These are phyloP conservation scores for Myopa tessellatipennis DNA, from an alignment of 2,888 invertebrate genomes.

Conservation along the genomic window DNA sequence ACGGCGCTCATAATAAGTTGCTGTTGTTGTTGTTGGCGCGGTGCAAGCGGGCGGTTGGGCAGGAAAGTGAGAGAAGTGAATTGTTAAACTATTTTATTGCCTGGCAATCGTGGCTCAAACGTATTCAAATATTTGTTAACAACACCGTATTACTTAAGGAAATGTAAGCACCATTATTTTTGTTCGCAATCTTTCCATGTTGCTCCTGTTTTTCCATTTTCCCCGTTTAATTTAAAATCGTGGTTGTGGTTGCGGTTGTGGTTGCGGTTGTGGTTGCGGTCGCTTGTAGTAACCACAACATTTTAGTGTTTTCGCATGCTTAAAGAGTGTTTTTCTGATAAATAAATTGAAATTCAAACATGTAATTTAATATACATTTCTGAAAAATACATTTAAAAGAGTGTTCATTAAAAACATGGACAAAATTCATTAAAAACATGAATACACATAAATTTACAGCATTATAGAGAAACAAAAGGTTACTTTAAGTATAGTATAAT, in stretches of 20 bases:
- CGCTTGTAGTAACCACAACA: not conserved
- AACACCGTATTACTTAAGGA: slow-evolving; percentile 26
- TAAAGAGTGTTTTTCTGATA: too few species aligned
- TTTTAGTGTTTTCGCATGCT: not conserved
- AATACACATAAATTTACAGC: too few species aligned
- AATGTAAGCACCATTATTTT: slow-evolving; percentile 21
- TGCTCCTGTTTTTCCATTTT: too few species aligned
- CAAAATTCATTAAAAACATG: too few species aligned
- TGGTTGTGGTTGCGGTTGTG: too few species aligned
- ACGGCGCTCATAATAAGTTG: not conserved
- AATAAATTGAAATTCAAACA: too few species aligned
- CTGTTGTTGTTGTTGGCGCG: not conserved
- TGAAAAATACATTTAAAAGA: too few species aligned
- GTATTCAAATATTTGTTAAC: slow-evolving; percentile 34
- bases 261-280: not conserved
- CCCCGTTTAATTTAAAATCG: not conserved
- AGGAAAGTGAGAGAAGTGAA: not conserved
- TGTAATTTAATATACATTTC: too few species aligned
- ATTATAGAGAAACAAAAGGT: too few species aligned
- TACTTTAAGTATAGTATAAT: too few species aligned
- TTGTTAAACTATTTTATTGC: slow-evolving; percentile 35
- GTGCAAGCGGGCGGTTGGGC: not conserved
- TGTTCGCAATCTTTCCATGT: not conserved
- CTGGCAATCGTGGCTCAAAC: slow-evolving; percentile 23
- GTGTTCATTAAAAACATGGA: too few species aligned